Percentiles rank a stretch among this genome's conserved stretches.
Conservation (phyloP, 2,888 invertebrate genomes). For the Drosophila dives region DNA sequence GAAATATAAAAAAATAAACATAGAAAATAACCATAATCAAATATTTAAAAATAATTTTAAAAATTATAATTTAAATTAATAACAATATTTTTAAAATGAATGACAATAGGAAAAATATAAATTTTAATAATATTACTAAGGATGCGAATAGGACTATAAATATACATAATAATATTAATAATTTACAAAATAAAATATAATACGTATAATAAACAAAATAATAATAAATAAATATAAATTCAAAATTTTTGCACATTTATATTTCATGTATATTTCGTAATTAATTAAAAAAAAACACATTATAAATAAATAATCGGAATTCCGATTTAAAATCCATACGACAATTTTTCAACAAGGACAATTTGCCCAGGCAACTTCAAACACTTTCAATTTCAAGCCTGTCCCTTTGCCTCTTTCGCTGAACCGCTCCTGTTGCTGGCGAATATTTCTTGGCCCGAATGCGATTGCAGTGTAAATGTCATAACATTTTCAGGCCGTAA, state of each 20-base stretch:
- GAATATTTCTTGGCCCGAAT: constrained; percentile 40
- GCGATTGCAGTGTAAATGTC: constrained; percentile 72
- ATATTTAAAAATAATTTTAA: not conserved
- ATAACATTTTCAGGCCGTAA: constrained; percentile 75
- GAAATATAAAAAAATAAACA: too few relatives aligned
- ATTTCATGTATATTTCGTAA: not conserved
- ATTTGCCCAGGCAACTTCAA: not conserved
- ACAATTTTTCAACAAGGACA: not conserved
- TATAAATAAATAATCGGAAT: not conserved
- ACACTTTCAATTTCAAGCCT: not conserved
- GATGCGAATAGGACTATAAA: too few relatives aligned
- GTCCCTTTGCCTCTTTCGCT: not conserved
- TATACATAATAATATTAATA: too few relatives aligned
- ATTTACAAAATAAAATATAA: too few relatives aligned
- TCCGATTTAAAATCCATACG: rapidly evolving
- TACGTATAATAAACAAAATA: rapidly evolving
- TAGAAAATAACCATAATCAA: too few relatives aligned
- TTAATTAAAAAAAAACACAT: not conserved
- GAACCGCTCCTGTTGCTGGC: constrained; percentile 52
- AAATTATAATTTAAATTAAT: not conserved
- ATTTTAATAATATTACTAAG: not conserved
- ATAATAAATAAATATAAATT: not conserved
- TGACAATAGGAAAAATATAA: too few relatives aligned
- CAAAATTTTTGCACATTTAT: too few relatives aligned
- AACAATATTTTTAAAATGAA: not conserved